Conservation (phyloP, 37 sponge, comb jelly and placozoan genomes). For the Haliclona indistincta region DNA sequence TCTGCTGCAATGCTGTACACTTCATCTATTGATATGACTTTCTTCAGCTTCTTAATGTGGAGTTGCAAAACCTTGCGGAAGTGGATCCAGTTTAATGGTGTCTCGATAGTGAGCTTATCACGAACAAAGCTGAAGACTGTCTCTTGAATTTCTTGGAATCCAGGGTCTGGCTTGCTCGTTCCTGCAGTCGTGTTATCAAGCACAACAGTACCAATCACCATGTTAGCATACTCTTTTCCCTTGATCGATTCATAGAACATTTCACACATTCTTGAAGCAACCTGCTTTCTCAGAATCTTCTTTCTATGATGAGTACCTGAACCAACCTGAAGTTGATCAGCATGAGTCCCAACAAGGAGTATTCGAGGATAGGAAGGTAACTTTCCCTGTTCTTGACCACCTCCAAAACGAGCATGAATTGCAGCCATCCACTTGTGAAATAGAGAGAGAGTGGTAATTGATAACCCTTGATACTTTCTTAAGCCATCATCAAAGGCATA, state of each 20-base stretch:
- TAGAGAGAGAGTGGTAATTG: conserved; percentile 13
- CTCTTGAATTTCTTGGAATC: background rate
- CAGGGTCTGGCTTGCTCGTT: conserved; percentile 30
- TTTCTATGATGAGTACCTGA: too few species aligned
- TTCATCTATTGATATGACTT: conserved; percentile 6
- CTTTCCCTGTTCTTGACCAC: background rate
- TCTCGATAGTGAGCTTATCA: conserved; percentile 4
- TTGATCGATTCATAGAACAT: too few species aligned
- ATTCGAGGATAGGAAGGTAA: conserved; percentile 23
- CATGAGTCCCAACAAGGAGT: conserved; percentile 41
- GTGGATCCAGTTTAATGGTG: conserved; percentile 51
- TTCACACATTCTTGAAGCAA: background rate
- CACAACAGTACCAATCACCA: conserved; percentile 2
- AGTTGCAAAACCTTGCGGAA: conserved; percentile 48
- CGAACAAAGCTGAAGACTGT: conserved; percentile 19
- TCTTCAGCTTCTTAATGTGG: conserved; percentile 1
- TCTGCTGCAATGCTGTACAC: conserved; percentile 10
- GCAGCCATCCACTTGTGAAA: conserved; percentile 40
- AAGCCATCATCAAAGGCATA: too few species aligned
- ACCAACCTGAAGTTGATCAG: conserved; percentile 9
- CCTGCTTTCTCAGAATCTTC: too few species aligned
- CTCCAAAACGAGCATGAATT: conserved; percentile 25
- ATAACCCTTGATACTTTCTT: too few species aligned
- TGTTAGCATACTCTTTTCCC: conserved; percentile 17
- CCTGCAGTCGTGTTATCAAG: conserved; percentile 67